A percentile compares a stretch with the other conserved stretches of the same genome.
These are phyloP conservation scores for Pseudorasbora parva DNA, from an alignment of 2,113 vertebrate genomes.

Conservation along the genomic window DNA sequence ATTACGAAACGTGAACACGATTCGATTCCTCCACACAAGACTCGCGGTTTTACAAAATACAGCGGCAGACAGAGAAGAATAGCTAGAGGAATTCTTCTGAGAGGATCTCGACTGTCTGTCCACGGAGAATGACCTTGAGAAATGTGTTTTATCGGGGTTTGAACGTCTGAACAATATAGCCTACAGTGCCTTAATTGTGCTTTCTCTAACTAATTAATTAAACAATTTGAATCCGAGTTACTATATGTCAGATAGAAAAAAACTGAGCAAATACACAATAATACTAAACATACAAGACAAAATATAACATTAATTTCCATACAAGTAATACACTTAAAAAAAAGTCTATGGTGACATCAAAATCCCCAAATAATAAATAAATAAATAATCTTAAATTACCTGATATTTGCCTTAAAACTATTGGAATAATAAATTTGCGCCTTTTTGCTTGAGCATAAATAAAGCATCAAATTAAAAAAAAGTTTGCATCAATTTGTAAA, in stretches of 20 bases:
- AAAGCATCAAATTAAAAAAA: background rate
- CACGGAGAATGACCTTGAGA: constrained; percentile 4
- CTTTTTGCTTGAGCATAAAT: background rate
- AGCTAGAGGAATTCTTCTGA: background rate
- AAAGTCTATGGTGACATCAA: background rate
- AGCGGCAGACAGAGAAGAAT: background rate
- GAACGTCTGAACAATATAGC: background rate
- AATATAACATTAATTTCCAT: background rate
- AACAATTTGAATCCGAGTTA: too few species aligned
- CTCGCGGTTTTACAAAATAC: constrained; percentile 22
- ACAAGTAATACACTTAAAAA: background rate
- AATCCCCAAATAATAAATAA: background rate
- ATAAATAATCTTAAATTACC: background rate
- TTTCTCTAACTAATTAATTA: background rate
- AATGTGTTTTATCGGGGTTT: background rate
- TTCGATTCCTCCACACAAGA: constrained; percentile 6
- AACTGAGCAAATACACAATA: background rate
- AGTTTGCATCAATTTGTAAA: background rate
- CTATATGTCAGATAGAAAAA: background rate
- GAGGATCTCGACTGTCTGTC: background rate
- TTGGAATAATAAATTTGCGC: background rate
- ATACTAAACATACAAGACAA: background rate
- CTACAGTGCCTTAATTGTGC: background rate
- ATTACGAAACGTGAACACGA: constrained; percentile 18
- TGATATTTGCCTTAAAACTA: background rate